Base-by-base conservation (phyloP, 2,797 vertebrate species). In the Acrocephalus scirpaceus region DNA sequence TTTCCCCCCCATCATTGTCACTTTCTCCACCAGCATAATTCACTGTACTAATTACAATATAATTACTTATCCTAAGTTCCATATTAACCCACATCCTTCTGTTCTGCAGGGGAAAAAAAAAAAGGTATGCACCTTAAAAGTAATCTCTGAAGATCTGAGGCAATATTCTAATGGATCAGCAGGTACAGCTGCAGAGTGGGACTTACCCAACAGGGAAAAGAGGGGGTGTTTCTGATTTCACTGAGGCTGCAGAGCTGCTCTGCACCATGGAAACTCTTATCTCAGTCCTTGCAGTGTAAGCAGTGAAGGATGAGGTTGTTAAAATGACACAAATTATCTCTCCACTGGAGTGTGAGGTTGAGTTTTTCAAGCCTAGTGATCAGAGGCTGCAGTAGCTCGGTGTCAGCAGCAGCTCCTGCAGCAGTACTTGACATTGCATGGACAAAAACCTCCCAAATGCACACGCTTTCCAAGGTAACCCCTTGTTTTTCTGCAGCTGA, bases 201-300 rank as follows among this genome's bases (percentile, higher is more conserved):
- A 76, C 51, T 79, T 30, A 53, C 62, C 75, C 86, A 74, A 48
- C 45, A 81, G 78, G 65, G 51, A 79, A 83, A 83, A 86, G 85
- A 87, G 58, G n/a, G 61, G 47, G 50, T 85, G 82, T 86, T 94
- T 94, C 70, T 51, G 62, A 25, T 85, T 65, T 54, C 71, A 13
- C 64, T 8, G 65, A 54, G 70, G 62, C 81, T 6, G 0, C 47
- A 44, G 71, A 50, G 78, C 54, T 89, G 66, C 64, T 93, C 87
- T 95, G 87, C 72, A 88, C 95, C 93, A 84, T 90, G 91, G 93
- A 94, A 94, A 94, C 21, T 7, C 66, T 78, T 57, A 50, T 71
- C 80, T 92, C 60, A 11, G 53, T 76, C 74, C 20, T 84, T 92
- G 81, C 75, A 54, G 78, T 58, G 44, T 30, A 74, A 79, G 72